A percentile compares a stretch with the other conserved stretches of the same genome.
These are phyloP conservation scores for Temnothorax ravouxi DNA, from an alignment of 2,888 invertebrate species.

Conservation along the genomic window DNA sequence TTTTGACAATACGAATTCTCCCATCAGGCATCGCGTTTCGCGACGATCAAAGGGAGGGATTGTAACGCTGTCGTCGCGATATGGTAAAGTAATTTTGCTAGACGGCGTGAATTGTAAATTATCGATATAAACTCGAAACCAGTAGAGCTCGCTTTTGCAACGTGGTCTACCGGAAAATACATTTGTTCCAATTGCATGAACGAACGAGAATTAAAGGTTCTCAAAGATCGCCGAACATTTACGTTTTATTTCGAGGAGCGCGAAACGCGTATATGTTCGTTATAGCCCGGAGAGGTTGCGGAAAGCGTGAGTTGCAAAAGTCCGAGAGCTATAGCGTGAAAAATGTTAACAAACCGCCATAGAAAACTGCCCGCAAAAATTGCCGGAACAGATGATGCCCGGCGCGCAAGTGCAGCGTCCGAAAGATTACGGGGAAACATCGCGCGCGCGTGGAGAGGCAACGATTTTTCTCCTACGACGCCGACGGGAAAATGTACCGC, in stretches of 20 bases:
- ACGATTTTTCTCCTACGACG: constrained; percentile 44
- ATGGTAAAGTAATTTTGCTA: constrained; percentile 17
- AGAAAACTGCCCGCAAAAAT: constrained; percentile 22
- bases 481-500: constrained; percentile 28
- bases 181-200: not conserved
- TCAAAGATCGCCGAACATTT: not conserved
- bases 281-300: not conserved
- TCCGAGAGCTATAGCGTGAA: not conserved
- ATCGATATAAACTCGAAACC: not conserved
- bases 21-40: constrained; percentile 3
- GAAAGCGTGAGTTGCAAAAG: not conserved
- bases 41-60: not conserved
- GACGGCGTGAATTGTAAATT: constrained; percentile 8
- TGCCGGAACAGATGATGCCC: constrained; percentile 30
- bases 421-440: constrained; percentile 34
- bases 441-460: constrained; percentile 11
- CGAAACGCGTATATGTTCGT: not conserved
- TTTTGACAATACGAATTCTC: constrained; percentile 44
- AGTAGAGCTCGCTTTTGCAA: not conserved
- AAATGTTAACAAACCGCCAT: constrained; percentile 40
- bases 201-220: not conserved
- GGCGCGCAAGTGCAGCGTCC: constrained; percentile 18
- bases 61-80: not conserved
- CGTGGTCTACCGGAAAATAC: not conserved
- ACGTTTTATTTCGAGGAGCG: not conserved